phyloP scores from a whole-genome alignment of 2,888 invertebrate genomes.

The Cyclophora albipunctata region DNA sequence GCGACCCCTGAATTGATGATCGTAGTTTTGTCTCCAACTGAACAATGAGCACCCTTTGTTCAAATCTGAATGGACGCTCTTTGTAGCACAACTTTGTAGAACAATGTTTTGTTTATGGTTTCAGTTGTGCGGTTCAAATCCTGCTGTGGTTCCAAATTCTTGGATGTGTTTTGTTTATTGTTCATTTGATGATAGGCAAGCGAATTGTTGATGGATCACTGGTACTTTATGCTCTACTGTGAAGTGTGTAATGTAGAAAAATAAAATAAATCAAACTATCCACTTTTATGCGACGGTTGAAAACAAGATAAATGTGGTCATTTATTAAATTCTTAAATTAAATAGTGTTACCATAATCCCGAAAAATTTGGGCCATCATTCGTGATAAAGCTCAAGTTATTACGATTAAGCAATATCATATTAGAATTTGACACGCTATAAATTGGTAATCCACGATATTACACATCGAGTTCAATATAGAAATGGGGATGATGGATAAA shows the following conservation, averaged over 20 bases:
- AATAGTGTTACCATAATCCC: neutral
- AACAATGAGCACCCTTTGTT: constrained; percentile 17
- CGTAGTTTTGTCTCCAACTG: constrained; percentile 21
- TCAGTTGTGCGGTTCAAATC: neutral
- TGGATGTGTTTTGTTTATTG: no score
- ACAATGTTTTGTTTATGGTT: neutral
- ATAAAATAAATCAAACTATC: no score
- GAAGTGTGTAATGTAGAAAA: no score
- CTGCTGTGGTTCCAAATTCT: no score
- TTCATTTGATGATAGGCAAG: no score
- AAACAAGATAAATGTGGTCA: no score
- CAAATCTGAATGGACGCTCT: constrained; percentile 21
- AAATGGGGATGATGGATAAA: constrained; percentile 57
- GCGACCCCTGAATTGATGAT: constrained; percentile 58
- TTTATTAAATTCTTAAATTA: no score
- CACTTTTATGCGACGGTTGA: no score
- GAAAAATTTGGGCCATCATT: neutral
- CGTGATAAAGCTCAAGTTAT: constrained; percentile 4
- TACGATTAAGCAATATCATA: constrained; percentile 16
- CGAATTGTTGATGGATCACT: no score
- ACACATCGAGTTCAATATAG: constrained; percentile 51
- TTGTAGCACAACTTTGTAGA: neutral
- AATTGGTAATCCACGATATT: constrained; percentile 34
- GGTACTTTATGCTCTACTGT: no score
- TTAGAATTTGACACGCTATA: constrained; percentile 33